A percentile compares a stretch with the other conserved stretches of the same genome.
phyloP scores from a whole-genome alignment of 1,140 invertebrate genomes.

The Thrips palmi region DNA sequence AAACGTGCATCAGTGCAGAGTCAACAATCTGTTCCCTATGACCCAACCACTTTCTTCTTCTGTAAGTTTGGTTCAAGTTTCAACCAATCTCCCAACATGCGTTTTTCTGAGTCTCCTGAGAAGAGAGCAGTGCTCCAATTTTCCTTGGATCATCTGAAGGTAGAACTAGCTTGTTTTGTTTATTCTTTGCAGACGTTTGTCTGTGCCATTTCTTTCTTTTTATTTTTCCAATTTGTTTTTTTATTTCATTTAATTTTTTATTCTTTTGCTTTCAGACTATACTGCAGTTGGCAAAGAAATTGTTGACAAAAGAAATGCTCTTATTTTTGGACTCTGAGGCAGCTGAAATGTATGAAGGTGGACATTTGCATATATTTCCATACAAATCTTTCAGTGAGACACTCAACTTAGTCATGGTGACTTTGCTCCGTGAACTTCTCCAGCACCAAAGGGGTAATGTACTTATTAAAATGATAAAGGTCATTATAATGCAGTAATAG shows the following conservation, averaged over 20 bases:
- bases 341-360: conserved; percentile 47
- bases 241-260: conserved; percentile 4
- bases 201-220: conserved; percentile 3
- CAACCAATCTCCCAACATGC: conserved; percentile 65
- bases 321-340: conserved; percentile 66
- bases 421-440: conserved; percentile 74
- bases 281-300: conserved; percentile 60
- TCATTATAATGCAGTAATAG: too few relatives aligned
- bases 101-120: conserved; percentile 43
- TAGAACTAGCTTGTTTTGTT: conserved; percentile 10
- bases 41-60: conserved; percentile 74
- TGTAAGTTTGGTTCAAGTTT: conserved; percentile 85
- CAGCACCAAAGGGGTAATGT: conserved; percentile 56
- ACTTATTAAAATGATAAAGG: conserved; percentile 1
- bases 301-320: conserved; percentile 74
- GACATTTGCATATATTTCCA: conserved; percentile 51
- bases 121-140: conserved; percentile 41
- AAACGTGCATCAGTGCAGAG: conserved; percentile 32
- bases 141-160: conserved; percentile 45
- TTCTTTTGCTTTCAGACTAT: conserved; percentile 38
- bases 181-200: neutral
- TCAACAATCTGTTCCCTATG: conserved; percentile 49
- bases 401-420: conserved; percentile 82
- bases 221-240: conserved; percentile 3
- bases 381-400: conserved; percentile 90